Evolutionary conservation across 2,797 vertebrate species (phyloP), one percentile per base, ranked within the genome.

Genomic region (Heterohyrax brucei): DNA sequence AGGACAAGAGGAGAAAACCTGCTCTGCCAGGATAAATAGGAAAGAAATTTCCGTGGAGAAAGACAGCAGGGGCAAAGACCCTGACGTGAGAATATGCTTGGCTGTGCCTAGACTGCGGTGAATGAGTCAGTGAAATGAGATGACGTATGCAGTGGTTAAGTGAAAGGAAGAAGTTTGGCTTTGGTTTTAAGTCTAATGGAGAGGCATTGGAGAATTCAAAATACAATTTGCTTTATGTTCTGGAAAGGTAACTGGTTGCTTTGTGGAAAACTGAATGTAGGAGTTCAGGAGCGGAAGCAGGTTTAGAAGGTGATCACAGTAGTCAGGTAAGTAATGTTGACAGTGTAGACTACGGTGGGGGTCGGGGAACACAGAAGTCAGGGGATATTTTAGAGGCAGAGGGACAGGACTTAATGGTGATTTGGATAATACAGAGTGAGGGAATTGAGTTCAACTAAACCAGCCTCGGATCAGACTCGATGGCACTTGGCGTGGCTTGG

Each of bases 121-220:
- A n/a, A 30, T 14, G 14, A 59, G 46, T 48, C 70, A 24, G 30
- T 46, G 75, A 59, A 28, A 56, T 59, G 5, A 86, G 56, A 10
- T 13, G 10, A 59, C 12, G 33, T 46, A 0, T 39, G 12, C 4
- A 21, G 84, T 3, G 10, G 30, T 0, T 22, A 19, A 48, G 18
- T 30, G 62, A 75, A 33, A 79, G 33, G 18, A n/a, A 22, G 16
- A 78, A 13, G 28, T 59, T 14, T 80, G 56, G 33, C 28, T 77
- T 84, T 75, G 33, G 33, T 77, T 84, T 75, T 50, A 68, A 89
- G 5, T 87, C 21, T 44, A n/a, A 70, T 9, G 21, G 24, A 5
- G 59, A 87, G 22, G 72, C 75, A 53, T 1, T 93, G 64, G 88
- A 87, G 66, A 84, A 89, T 50, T 76, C 73, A 48, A 93, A 78